These are phyloP conservation scores for Ornithoptera priamus DNA, from an alignment of 2,888 invertebrate species.

Conservation along the genomic window DNA sequence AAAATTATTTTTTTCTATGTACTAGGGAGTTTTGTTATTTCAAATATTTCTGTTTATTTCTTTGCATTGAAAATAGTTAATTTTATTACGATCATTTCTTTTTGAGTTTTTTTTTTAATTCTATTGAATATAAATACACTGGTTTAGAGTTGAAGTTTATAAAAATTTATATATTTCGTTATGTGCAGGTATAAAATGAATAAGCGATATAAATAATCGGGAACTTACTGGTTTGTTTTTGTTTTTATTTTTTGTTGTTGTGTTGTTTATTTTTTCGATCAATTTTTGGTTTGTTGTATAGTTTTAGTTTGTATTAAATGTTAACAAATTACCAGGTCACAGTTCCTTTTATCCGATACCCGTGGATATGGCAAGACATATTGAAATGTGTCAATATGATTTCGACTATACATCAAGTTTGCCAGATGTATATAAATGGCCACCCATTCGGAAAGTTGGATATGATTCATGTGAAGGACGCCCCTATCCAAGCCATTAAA, in stretches of 20 bases:
- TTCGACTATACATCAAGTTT: constrained; percentile 38
- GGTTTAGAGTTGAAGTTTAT: too few species aligned
- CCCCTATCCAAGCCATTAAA: constrained; percentile 30
- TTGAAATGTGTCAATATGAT: constrained; percentile 58
- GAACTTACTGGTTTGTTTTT: constrained; percentile 14
- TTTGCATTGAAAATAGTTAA: too few species aligned
- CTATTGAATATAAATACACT: too few species aligned
- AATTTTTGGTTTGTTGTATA: background rate
- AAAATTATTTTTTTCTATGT: too few species aligned
- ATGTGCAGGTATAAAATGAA: constrained; percentile 17
- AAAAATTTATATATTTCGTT: background rate
- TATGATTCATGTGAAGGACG: constrained; percentile 32
- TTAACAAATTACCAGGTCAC: constrained; percentile 58
- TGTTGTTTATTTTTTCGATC: background rate
- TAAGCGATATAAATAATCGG: constrained; percentile 9
- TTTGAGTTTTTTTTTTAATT: too few species aligned
- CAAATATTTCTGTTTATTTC: too few species aligned
- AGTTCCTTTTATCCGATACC: constrained; percentile 82
- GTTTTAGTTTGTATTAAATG: background rate
- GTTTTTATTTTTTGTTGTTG: constrained; percentile 19
- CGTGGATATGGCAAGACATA: constrained; percentile 72
- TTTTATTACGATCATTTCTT: too few species aligned
- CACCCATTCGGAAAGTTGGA: constrained; percentile 33
- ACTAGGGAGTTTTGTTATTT: too few species aligned
- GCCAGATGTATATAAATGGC: constrained; percentile 44